Evolutionary conservation across 2,888 invertebrate species (phyloP).

Genomic region (Agrotis ipsilon): DNA sequence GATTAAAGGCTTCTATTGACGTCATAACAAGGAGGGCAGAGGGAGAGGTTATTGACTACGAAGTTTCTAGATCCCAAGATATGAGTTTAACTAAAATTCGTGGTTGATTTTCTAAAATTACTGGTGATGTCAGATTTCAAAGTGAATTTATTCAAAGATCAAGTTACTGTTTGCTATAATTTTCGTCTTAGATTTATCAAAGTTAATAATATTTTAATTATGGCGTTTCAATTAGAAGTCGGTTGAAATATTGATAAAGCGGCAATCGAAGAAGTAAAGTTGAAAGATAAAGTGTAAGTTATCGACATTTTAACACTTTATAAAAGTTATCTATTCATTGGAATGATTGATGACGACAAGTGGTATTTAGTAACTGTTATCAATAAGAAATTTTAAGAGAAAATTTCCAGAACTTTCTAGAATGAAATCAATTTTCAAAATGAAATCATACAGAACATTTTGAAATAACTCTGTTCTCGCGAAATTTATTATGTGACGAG

Average conservation of each 20-base stretch:
- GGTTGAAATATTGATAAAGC: conserved; percentile 18
- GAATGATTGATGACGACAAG: conserved; percentile 27
- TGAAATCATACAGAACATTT: too few relatives aligned
- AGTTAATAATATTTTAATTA: not conserved
- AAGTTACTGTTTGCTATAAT: not conserved
- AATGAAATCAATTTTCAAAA: not conserved
- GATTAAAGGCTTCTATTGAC: conserved; percentile 67
- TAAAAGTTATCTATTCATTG: conserved; percentile 32
- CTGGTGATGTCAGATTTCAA: conserved; percentile 1
- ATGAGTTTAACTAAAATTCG: conserved; percentile 23
- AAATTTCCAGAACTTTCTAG: not conserved
- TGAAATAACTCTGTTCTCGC: not conserved
- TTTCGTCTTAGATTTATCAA: not conserved
- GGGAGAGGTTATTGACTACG: conserved; percentile 42
- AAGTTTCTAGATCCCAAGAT: not conserved
- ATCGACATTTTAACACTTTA: conserved; percentile 31
- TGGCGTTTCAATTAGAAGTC: not conserved
- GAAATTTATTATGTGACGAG: not conserved
- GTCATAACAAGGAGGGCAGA: conserved; percentile 55
- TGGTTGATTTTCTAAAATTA: conserved; percentile 6
- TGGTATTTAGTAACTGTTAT: conserved; percentile 6
- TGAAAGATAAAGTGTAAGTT: conserved; percentile 30
- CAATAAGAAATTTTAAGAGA: not conserved
- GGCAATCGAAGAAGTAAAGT: conserved; percentile 12
- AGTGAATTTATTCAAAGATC: not conserved